phyloP scores from a whole-genome alignment of 2,888 invertebrate species.

The Chrysotoxum bicinctum region DNA sequence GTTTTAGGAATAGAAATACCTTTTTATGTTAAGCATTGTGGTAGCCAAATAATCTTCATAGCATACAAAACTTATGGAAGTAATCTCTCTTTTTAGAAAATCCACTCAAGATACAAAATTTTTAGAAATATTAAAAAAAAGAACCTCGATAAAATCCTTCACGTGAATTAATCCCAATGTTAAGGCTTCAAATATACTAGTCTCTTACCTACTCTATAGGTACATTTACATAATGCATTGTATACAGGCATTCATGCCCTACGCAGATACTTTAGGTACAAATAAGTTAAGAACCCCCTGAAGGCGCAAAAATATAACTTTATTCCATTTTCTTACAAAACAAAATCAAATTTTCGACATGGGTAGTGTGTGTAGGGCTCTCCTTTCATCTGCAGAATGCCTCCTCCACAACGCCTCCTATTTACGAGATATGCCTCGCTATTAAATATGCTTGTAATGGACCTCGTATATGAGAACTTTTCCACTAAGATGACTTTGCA shows the following conservation, averaged over 20 bases:
- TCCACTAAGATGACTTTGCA: constrained; percentile 65
- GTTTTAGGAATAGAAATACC: neutral
- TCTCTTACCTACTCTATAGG: neutral
- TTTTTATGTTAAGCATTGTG: neutral
- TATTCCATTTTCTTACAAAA: constrained; percentile 33
- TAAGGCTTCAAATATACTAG: constrained; percentile 6
- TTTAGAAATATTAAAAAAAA: constrained; percentile 40
- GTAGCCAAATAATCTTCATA: constrained; percentile 1
- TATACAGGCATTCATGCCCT: constrained; percentile 26
- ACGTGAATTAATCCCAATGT: constrained; percentile 61
- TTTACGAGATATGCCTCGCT: constrained; percentile 18
- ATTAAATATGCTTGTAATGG: constrained; percentile 61
- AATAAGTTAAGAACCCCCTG: constrained; percentile 17
- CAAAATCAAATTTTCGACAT: constrained; percentile 48
- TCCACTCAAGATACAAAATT: neutral
- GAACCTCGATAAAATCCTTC: constrained; percentile 34
- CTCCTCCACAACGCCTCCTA: neutral
- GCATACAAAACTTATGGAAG: constrained; percentile 14
- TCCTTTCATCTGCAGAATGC: constrained; percentile 51
- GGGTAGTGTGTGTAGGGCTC: neutral
- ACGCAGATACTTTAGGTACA: constrained; percentile 29
- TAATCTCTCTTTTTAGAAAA: neutral
- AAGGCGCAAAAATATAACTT: constrained; percentile 27
- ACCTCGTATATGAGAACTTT: constrained; percentile 56
- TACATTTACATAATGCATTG: constrained; percentile 20